These are phyloP conservation scores for Leptogaster cylindrica DNA, from an alignment of 2,888 invertebrate species.

Conservation along the genomic window DNA sequence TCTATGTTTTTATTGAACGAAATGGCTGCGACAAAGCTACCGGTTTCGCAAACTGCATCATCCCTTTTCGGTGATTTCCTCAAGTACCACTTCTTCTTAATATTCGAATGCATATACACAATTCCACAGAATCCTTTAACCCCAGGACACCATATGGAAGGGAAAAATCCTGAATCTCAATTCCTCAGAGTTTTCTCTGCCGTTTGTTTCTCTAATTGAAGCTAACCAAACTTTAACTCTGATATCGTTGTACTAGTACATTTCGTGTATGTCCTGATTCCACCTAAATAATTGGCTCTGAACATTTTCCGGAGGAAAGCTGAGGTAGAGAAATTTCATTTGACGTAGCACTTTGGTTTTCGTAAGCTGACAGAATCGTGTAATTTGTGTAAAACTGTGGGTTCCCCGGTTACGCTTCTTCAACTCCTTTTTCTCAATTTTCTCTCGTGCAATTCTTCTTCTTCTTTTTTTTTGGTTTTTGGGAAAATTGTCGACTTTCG, in stretches of 20 bases:
- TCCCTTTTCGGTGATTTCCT: not conserved
- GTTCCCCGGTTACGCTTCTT: not conserved
- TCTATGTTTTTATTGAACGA: conserved; percentile 26
- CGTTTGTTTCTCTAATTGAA: conserved; percentile 30
- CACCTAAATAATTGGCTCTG: conserved; percentile 26
- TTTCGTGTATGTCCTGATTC: not conserved
- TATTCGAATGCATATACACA: not conserved
- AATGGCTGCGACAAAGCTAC: conserved; percentile 1
- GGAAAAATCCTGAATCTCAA: conserved; percentile 2
- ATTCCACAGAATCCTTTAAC: conserved; percentile 6
- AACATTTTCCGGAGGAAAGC: conserved; percentile 1
- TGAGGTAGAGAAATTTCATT: conserved; percentile 22
- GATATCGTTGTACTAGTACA: not conserved
- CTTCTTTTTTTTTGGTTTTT: too few species aligned
- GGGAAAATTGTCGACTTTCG: too few species aligned
- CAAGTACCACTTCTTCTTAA: not conserved
- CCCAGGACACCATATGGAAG: not conserved
- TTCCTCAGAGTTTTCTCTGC: not conserved
- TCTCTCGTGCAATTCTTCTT: too few species aligned
- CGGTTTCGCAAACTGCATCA: not conserved
- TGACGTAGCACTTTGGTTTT: conserved; percentile 15
- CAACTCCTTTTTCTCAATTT: not conserved
- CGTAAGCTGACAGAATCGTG: not conserved
- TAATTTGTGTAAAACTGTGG: conserved; percentile 7
- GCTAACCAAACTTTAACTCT: conserved; percentile 12